Evolutionary conservation across 1,140 invertebrate species (phyloP), one percentile per base, ranked within the genome.

Genomic region (Maniola jurtina): DNA sequence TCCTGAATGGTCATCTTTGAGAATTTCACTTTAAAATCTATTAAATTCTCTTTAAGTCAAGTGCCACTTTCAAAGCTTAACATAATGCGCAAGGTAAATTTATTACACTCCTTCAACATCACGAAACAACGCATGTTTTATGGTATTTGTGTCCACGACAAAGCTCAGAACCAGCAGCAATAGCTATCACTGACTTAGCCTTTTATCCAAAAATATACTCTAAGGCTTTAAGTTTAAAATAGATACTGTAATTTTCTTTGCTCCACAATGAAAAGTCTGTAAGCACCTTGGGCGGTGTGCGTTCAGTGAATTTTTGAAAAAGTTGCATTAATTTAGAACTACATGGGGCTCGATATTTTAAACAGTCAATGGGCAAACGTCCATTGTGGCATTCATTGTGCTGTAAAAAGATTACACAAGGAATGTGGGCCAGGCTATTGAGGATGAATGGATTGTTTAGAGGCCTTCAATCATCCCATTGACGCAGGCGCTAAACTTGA

Each of bases 391-490:
- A 57, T 47, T 58, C 68, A 83, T 89, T 88, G 85, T 89, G 25
- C 70, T 80, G 57, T 81, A 84, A 87, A 88, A 88, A 90, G 84
- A 86, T 86, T 81, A 86, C 80, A 83, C 80, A 78, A 83, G 80
- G 84, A 87, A 89, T 87, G 79, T 84, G 82, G 81, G 77, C 83
- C 78, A 81, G 45, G 69, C 83, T 81, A 84, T 88, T 89, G 86
- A 87, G 83, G 81, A 75, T 77, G 81, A 80, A 85, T 83, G 80
- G 81, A 89, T 88, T 90, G 86, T 88, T 87, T 88, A 87, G 76
- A 79, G 72, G 76, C 86, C 67, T 84, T 90, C 88, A 89, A 89
- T 89, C 88, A 87, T 88, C 57, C 82, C 84, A 88, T 88, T 88
- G 80, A 84, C 72, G 71, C 64, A 75, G 83, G 83, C 83, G 88